Evolutionary conservation across 2,113 vertebrate genomes (phyloP).

Genomic region (Athene cunicularia): DNA sequence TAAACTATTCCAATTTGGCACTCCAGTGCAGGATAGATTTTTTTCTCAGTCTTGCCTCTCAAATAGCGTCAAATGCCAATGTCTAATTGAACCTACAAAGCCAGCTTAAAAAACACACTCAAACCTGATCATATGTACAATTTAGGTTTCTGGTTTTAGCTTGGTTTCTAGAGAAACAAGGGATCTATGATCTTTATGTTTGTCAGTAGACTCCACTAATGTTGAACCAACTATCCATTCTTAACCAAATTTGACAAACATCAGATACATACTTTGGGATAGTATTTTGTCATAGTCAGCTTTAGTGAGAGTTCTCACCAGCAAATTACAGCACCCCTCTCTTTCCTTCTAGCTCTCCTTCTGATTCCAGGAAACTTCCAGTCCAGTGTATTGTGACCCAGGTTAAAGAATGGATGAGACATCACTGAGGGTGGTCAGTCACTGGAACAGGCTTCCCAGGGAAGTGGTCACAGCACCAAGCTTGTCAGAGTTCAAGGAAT

Average conservation of each 20-base stretch:
- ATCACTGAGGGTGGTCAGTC: fast-evolving
- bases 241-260: not conserved
- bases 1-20: not conserved
- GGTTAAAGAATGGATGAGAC: not conserved
- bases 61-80: not conserved
- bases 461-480: not conserved
- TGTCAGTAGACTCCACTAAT: not conserved
- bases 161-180: not conserved
- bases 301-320: not conserved
- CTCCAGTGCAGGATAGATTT: not conserved
- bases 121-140: not conserved
- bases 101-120: not conserved
- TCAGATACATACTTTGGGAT: not conserved
- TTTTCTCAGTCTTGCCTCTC: not conserved
- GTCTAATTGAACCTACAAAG: not conserved
- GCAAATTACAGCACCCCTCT: not conserved
- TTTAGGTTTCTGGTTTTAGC: not conserved
- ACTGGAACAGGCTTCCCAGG: not conserved
- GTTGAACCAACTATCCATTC: not conserved
- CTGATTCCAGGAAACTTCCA: not conserved
- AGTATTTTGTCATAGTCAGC: not conserved
- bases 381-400: not conserved
- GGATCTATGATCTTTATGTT: not conserved
- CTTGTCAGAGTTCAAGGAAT: not conserved
- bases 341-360: not conserved